Evolutionary conservation across 1,140 invertebrate genomes (phyloP).

Genomic region (Parapsyche elsis): DNA sequence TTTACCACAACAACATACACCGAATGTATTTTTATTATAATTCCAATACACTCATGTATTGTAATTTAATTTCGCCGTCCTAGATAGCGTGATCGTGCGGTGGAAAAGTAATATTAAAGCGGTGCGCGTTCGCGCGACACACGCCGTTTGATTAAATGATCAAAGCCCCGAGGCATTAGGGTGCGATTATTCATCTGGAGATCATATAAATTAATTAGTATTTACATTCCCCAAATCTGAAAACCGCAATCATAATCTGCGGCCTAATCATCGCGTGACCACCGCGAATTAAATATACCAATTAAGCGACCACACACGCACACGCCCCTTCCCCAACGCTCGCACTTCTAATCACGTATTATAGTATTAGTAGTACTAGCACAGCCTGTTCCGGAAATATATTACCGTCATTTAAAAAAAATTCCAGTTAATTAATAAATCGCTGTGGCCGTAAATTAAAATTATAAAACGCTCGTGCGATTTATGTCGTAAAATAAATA

Average conservation of each 20-base stretch:
- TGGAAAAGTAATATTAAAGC: background rate
- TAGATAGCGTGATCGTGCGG: too few species aligned
- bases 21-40: too few species aligned
- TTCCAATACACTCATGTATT: too few species aligned
- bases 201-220: constrained; percentile 40
- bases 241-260: constrained; percentile 37
- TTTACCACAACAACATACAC: too few species aligned
- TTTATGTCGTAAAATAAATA: too few species aligned
- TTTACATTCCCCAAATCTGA: constrained; percentile 34
- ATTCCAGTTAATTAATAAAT: background rate
- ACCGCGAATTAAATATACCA: constrained; percentile 32
- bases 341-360: constrained; percentile 4
- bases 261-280: constrained; percentile 29
- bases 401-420: background rate
- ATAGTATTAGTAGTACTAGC: too few species aligned
- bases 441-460: background rate
- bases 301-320: constrained; percentile 26
- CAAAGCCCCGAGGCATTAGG: constrained; percentile 6
- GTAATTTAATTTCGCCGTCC: too few species aligned
- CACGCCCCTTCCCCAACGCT: background rate
- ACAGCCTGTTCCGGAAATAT: background rate
- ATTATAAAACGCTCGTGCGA: background rate
- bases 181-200: constrained; percentile 29
- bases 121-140: background rate
- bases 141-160: constrained; percentile 26